A percentile compares a stretch with the other conserved stretches of the same genome.
phyloP scores from a whole-genome alignment of 2,888 invertebrate species.

The Clitarchus hookeri region DNA sequence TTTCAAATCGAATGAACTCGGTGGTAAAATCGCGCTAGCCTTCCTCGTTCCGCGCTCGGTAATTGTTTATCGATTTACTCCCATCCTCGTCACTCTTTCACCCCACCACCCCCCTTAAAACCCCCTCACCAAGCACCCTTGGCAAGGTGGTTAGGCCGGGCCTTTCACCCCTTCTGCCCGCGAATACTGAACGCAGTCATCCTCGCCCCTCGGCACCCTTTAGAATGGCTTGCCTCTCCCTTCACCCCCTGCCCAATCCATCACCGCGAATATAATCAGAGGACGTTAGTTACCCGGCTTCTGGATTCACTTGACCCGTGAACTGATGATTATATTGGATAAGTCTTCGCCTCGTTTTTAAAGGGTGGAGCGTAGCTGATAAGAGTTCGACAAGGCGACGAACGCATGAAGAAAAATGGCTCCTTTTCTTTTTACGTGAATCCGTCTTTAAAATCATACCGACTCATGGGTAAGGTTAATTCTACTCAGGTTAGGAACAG shows the following conservation, averaged over 20 bases:
- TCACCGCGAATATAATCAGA: background rate
- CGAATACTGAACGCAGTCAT: too few species aligned
- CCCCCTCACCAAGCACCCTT: too few species aligned
- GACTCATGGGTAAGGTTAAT: too few species aligned
- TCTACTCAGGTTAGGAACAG: too few species aligned
- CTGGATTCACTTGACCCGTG: background rate
- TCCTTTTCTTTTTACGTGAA: too few species aligned
- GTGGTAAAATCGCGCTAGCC: background rate
- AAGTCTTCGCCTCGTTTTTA: background rate
- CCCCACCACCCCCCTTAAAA: background rate
- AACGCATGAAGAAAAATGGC: too few species aligned
- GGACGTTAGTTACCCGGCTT: background rate
- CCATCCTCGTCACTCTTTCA: background rate
- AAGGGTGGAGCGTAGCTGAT: too few species aligned
- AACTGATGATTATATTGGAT: background rate
- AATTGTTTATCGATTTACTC: slow-evolving; percentile 4
- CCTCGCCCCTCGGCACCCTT: too few species aligned
- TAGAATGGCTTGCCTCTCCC: background rate
- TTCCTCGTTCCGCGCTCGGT: background rate
- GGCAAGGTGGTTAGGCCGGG: background rate
- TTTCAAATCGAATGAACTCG: slow-evolving; percentile 14
- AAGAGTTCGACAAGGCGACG: too few species aligned
- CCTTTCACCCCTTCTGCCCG: background rate
- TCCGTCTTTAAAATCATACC: too few species aligned
- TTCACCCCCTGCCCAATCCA: background rate